Evolutionary conservation across 2,797 vertebrate species (phyloP).

Genomic region (Lacerta agilis): DNA sequence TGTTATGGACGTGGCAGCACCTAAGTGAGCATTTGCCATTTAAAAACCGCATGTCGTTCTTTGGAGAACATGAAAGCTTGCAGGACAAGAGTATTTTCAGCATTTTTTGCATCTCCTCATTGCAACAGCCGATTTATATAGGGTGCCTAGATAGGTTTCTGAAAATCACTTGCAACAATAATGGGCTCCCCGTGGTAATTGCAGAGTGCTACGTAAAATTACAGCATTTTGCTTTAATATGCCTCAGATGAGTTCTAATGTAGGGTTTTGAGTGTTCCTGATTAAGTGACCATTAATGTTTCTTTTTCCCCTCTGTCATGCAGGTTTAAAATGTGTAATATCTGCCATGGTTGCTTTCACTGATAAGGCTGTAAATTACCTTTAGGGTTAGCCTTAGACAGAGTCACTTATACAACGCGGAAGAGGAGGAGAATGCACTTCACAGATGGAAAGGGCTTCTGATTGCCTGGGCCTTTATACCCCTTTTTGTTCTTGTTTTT

Average conservation of each 20-base stretch:
- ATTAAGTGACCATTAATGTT: background rate
- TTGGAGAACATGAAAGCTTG: constrained; percentile 2
- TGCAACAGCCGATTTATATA: background rate
- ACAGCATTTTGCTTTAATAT: constrained; percentile 5
- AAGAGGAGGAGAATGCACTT: constrained; percentile 20
- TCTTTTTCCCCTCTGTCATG: background rate
- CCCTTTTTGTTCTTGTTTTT: constrained; percentile 28
- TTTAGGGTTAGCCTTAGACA: background rate
- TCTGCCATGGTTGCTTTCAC: background rate
- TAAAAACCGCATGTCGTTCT: constrained; percentile 32
- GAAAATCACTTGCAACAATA: background rate
- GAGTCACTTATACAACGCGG: background rate
- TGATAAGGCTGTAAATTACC: background rate
- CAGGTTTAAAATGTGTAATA: background rate
- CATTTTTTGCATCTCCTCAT: background rate
- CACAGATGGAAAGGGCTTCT: constrained; percentile 1
- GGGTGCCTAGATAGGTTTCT: background rate
- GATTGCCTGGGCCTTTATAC: background rate
- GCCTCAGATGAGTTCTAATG: background rate
- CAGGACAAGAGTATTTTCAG: background rate
- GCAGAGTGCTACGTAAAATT: constrained; percentile 3
- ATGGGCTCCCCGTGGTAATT: background rate
- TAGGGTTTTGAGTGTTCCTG: background rate
- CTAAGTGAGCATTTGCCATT: background rate
- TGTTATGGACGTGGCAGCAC: background rate